phyloP scores from a whole-genome alignment of 1,140 invertebrate genomes.

The Drosophila lacertosa region DNA sequence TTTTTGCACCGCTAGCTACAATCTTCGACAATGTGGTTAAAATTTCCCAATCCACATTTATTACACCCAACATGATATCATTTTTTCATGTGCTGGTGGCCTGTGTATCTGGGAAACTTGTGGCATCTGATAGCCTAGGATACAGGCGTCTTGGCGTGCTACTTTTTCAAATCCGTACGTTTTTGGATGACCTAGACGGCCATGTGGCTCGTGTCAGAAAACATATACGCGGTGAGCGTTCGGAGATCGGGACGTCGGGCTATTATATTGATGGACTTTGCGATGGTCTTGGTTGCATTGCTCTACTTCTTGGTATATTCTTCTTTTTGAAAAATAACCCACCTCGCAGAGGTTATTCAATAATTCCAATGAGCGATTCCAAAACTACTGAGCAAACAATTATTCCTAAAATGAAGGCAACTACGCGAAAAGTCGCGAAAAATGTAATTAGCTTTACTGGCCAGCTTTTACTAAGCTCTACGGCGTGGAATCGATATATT shows the following conservation, averaged over 20 bases:
- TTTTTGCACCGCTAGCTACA: conserved; percentile 89
- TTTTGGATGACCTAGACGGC: conserved; percentile 91
- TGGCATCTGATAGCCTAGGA: conserved; percentile 88
- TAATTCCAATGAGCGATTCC: conserved; percentile 85
- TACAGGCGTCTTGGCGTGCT: conserved; percentile 88
- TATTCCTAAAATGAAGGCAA: conserved; percentile 88
- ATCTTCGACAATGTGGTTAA: conserved; percentile 87
- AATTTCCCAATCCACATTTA: conserved; percentile 87
- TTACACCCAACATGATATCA: conserved; percentile 92
- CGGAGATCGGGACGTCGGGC: conserved; percentile 89
- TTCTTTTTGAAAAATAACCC: conserved; percentile 89
- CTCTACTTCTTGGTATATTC: conserved; percentile 87
- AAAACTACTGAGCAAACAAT: conserved; percentile 85
- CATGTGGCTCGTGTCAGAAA: conserved; percentile 89
- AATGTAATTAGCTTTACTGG: conserved; percentile 88
- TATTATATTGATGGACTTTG: conserved; percentile 91
- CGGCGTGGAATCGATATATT: conserved; percentile 92
- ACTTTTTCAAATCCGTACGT: conserved; percentile 90
- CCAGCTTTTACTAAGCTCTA: conserved; percentile 89
- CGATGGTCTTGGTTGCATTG: conserved; percentile 89
- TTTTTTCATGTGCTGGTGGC: conserved; percentile 90
- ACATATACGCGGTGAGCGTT: conserved; percentile 88
- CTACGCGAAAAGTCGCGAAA: conserved; percentile 86
- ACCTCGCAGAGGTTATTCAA: conserved; percentile 88
- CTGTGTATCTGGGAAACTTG: conserved; percentile 87